Conservation (phyloP, 2,797 vertebrate genomes). For the Pangasius sanitwongsei region DNA sequence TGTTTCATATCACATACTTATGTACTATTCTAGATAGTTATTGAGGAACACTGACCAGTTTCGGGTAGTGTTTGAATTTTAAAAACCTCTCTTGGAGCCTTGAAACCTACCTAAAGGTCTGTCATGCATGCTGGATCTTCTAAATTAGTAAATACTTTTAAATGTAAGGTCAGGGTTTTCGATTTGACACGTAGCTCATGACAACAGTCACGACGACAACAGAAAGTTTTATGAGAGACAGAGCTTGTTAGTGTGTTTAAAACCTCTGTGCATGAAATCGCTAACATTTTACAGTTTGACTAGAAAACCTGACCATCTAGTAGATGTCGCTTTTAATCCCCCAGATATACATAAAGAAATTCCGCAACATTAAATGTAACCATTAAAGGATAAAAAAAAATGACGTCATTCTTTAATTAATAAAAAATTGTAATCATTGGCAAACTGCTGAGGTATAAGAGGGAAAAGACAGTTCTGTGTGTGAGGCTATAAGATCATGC, state of each 20-base stretch:
- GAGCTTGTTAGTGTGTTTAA: not conserved
- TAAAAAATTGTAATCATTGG: not conserved
- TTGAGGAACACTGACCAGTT: not conserved
- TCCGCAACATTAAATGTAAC: not conserved
- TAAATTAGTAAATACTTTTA: not conserved
- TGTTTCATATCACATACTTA: not conserved
- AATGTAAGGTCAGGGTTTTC: not conserved
- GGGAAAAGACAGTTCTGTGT: not conserved
- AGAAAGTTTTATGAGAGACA: not conserved
- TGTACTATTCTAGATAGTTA: not conserved
- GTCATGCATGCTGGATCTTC: not conserved
- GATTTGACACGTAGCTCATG: not conserved
- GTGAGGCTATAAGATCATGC: not conserved
- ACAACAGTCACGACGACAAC: not conserved
- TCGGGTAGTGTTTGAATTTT: not conserved
- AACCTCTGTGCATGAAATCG: not conserved
- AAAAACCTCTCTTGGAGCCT: not conserved
- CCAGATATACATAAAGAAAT: not conserved
- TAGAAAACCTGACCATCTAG: not conserved
- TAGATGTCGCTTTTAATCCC: not conserved
- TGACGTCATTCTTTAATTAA: not conserved
- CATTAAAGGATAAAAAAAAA: not conserved
- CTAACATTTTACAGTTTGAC: not conserved
- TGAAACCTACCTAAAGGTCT: not conserved
- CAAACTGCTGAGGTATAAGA: not conserved